Evolutionary conservation across 2,797 vertebrate species (phyloP), one percentile per base, ranked within the genome.

Genomic region (Esox lucius): DNA sequence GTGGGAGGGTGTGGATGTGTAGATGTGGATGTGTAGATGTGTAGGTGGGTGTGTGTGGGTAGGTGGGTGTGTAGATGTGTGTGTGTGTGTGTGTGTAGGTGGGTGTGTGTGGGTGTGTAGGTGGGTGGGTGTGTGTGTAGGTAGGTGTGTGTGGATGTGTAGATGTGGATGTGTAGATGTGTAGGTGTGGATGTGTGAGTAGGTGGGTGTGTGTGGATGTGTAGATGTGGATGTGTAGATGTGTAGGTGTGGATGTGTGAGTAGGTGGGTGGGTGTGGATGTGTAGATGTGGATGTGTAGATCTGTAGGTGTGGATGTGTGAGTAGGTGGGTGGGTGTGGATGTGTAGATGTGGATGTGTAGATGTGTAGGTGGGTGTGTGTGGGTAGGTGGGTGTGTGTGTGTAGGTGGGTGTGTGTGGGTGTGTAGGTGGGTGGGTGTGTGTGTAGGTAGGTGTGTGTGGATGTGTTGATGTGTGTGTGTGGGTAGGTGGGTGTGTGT

Each of bases 11-110:
- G n/a, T n/a, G n/a, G n/a, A n/a, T n/a, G n/a, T n/a, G n/a, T n/a
- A n/a, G n/a, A n/a, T n/a, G n/a, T n/a, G n/a, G n/a, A n/a, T n/a
- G n/a, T n/a, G n/a, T n/a, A n/a, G n/a, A n/a, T 48, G 71, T 65
- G 39, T 64, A 59, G 77, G 7, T 75, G 75, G 80, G 73, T 86
- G 70, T 68, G 61, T 76, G n/a, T n/a, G n/a, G n/a, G n/a, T n/a
- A n/a, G n/a, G n/a, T n/a, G n/a, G n/a, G n/a, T n/a, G n/a, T n/a
- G n/a, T n/a, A n/a, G n/a, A n/a, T n/a, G n/a, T n/a, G n/a, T n/a
- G n/a, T n/a, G n/a, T n/a, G n/a, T n/a, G n/a, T n/a, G n/a, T n/a
- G n/a, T n/a, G n/a, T n/a, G n/a, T n/a, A n/a, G n/a, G n/a, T n/a
- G n/a, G n/a, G n/a, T n/a, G n/a, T n/a, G n/a, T n/a, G n/a, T n/a